Percentiles rank a stretch among this genome's conserved stretches.
Evolutionary conservation across 2,797 vertebrate species (phyloP).

Genomic region (Rhinichthys osculus): DNA sequence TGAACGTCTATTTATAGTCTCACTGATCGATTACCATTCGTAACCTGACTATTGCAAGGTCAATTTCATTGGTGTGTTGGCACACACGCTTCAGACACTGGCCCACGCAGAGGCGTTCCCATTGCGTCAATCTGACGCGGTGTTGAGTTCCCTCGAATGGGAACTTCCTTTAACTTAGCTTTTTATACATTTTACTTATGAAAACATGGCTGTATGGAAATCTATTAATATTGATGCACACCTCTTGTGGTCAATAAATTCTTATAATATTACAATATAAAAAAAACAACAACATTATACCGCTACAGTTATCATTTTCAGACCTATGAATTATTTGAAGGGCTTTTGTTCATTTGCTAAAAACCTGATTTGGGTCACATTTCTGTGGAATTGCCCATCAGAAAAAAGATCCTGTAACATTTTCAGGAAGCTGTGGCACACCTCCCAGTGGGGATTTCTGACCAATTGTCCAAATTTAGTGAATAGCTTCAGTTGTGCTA

Average conservation of each 20-base stretch:
- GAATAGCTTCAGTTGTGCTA: not conserved
- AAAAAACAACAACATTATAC: not conserved
- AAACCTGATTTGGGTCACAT: not conserved
- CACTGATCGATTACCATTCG: not conserved
- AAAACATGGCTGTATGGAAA: not conserved
- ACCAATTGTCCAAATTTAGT: not conserved
- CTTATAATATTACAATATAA: not conserved
- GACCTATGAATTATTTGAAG: not conserved
- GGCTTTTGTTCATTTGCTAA: not conserved
- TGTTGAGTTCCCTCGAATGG: not conserved
- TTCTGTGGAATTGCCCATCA: not conserved
- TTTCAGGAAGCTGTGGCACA: constrained; percentile 13
- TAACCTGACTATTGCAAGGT: not conserved
- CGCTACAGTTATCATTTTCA: not conserved
- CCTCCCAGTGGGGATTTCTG: not conserved
- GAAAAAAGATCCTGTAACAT: not conserved
- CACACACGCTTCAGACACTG: not conserved
- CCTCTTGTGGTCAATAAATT: not conserved
- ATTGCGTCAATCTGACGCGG: not conserved
- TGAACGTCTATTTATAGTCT: not conserved
- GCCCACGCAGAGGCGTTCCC: no score
- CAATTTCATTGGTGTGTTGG: not conserved
- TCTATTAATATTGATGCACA: not conserved
- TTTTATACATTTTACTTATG: not conserved
- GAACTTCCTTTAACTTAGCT: not conserved